Evolutionary conservation across 2,113 vertebrate genomes (phyloP).

Genomic region (Gorilla gorilla): DNA sequence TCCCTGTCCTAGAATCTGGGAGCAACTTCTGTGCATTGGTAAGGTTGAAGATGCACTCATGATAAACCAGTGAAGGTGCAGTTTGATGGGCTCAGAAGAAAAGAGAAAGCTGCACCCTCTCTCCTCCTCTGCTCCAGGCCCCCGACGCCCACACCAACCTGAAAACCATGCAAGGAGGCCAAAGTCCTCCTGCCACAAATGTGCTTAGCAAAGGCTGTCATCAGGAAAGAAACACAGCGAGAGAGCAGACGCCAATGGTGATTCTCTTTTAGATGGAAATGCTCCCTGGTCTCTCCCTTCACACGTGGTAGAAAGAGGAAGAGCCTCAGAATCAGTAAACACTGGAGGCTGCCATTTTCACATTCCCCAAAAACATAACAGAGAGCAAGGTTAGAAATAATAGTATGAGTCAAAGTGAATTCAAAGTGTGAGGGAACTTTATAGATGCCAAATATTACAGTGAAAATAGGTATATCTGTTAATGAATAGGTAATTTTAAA

Average conservation of each 20-base stretch:
- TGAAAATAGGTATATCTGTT: not conserved
- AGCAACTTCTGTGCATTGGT: rapidly evolving
- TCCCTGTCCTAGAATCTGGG: not conserved
- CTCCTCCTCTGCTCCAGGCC: not conserved
- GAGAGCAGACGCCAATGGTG: rapidly evolving
- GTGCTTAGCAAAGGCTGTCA: not conserved
- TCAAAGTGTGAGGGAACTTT: not conserved
- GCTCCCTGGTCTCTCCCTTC: not conserved
- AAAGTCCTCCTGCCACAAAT: rapidly evolving
- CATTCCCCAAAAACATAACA: not conserved
- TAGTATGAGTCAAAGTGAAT: not conserved
- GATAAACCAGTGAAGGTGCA: too few species aligned
- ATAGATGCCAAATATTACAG: not conserved
- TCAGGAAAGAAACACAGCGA: rapidly evolving
- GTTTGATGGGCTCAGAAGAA: rapidly evolving
- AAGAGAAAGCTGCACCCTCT: not conserved
- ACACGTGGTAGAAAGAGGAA: not conserved
- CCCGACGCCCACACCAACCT: rapidly evolving
- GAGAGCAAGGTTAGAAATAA: not conserved
- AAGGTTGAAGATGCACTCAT: rapidly evolving
- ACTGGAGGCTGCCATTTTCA: not conserved
- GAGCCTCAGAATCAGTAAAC: not conserved
- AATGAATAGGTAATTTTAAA: not conserved
- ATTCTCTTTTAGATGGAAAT: not conserved
- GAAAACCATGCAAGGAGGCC: rapidly evolving